Evolutionary conservation across 2,113 vertebrate genomes (phyloP).

Genomic region (Athene noctua): DNA sequence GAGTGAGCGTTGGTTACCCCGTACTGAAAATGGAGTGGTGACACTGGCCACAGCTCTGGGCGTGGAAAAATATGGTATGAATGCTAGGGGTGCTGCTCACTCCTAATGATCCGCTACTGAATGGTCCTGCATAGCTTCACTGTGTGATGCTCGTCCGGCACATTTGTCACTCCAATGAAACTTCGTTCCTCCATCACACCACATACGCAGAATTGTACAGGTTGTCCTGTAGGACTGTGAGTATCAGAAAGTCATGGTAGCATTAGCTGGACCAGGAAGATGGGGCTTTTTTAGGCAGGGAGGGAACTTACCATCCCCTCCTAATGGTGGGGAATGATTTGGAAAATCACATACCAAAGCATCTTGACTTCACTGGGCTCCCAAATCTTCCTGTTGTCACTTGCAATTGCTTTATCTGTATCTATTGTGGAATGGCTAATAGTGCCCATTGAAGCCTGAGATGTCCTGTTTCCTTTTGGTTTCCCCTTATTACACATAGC

Average conservation of each 20-base stretch:
- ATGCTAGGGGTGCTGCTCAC: not conserved
- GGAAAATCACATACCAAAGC: not conserved
- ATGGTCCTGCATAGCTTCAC: not conserved
- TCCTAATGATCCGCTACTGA: not conserved
- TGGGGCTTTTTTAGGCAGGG: not conserved
- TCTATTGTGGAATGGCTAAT: not conserved
- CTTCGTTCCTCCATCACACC: not conserved
- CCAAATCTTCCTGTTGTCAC: not conserved
- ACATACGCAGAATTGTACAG: not conserved
- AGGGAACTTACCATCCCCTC: not conserved
- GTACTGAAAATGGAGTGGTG: not conserved
- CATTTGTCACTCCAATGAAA: not conserved
- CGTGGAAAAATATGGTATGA: not conserved
- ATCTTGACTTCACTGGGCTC: not conserved
- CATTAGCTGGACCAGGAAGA: not conserved
- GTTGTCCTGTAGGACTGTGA: not conserved
- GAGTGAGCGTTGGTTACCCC: not conserved
- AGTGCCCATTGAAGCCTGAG: not conserved
- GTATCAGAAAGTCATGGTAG: not conserved
- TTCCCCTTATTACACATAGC: not conserved
- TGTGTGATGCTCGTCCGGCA: not conserved
- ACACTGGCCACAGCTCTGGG: not conserved
- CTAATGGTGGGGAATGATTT: not conserved
- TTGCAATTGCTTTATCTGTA: not conserved
- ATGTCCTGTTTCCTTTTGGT: not conserved